These are phyloP conservation scores for Uropetala carovei DNA, from an alignment of 2,888 invertebrate species.

Conservation along the genomic window DNA sequence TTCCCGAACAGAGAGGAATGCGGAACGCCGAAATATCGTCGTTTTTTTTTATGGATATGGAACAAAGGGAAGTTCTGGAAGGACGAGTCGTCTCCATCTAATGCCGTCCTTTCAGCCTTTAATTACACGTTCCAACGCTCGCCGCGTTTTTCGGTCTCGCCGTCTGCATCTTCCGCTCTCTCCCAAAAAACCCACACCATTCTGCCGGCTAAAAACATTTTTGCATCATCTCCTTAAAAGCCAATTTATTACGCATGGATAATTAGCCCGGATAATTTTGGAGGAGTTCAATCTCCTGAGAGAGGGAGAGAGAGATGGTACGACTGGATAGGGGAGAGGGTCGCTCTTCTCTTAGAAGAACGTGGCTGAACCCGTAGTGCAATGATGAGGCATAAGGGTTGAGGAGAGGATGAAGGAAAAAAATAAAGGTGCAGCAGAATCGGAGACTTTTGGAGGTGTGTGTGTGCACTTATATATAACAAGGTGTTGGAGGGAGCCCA, in stretches of 20 bases:
- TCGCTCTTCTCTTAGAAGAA: constrained; percentile 22
- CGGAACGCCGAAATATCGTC: too few relatives aligned
- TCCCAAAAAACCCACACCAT: background rate
- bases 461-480: too few relatives aligned
- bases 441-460: background rate
- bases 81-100: background rate
- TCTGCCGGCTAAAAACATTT: background rate
- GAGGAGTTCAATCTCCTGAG: background rate
- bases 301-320: background rate
- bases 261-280: constrained; percentile 48
- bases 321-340: background rate
- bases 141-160: background rate
- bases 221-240: constrained; percentile 6
- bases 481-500: too few relatives aligned
- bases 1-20: too few relatives aligned
- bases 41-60: background rate
- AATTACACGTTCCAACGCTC: constrained; percentile 17
- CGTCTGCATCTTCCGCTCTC: background rate
- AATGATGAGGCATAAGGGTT: constrained; percentile 16
- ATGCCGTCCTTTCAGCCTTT: background rate
- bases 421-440: background rate
- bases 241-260: constrained; percentile 49
- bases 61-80: background rate
- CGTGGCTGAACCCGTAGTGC: background rate
- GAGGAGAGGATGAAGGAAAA: background rate